These are phyloP conservation scores for Salvelinus sp. DNA, from an alignment of 2,113 vertebrate genomes.

Conservation along the genomic window DNA sequence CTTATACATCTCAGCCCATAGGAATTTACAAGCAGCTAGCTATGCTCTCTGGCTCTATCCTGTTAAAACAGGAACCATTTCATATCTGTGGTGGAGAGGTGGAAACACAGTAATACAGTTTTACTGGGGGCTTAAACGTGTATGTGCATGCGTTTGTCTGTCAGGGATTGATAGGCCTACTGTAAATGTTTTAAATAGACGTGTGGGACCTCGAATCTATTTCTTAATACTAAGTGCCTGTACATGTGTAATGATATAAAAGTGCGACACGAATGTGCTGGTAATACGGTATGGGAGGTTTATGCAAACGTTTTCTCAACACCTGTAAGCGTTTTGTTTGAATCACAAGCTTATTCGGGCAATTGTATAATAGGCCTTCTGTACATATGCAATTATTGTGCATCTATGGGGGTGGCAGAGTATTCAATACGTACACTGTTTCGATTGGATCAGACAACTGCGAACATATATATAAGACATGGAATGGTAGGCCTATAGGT, in stretches of 20 bases:
- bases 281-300: neutral
- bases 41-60: constrained; percentile 35
- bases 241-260: neutral
- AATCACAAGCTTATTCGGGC: neutral
- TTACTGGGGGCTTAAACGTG: constrained; percentile 85
- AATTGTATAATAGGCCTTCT: neutral
- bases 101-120: constrained; percentile 88
- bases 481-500: no score
- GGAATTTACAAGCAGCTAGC: neutral
- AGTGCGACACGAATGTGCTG: neutral
- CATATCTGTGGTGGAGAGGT: constrained; percentile 69
- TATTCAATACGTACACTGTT: neutral
- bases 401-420: neutral
- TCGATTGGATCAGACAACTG: neutral
- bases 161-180: constrained; percentile 40
- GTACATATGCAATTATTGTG: neutral
- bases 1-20: neutral
- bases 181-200: constrained; percentile 51
- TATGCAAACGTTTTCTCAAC: neutral
- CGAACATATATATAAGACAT: no score
- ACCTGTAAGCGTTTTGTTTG: no score
- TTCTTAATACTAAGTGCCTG: neutral
- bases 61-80: constrained; percentile 37
- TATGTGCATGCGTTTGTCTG: constrained; percentile 75
- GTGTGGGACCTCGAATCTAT: neutral